Percentiles rank a stretch among this genome's conserved stretches.
phyloP scores from a whole-genome alignment of 2,113 vertebrate genomes.

The Gadus chalcogrammus region DNA sequence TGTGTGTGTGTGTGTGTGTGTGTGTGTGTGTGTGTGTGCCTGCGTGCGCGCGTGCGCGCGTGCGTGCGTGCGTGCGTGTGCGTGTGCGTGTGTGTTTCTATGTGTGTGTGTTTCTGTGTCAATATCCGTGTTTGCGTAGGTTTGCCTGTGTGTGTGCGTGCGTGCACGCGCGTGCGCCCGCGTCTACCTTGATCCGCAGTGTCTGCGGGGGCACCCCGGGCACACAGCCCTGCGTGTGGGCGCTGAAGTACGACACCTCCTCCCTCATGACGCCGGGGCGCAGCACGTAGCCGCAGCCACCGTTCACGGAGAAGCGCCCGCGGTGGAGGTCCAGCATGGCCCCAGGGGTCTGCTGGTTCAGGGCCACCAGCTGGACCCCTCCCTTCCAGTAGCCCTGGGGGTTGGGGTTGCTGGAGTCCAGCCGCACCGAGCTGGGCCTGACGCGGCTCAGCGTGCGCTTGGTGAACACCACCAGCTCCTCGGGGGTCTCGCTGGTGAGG shows the following conservation, averaged over 20 bases:
- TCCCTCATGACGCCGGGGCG: slow-evolving; percentile 92
- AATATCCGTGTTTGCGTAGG: background rate
- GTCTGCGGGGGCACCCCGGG: slow-evolving; percentile 90
- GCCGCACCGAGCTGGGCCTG: slow-evolving; percentile 88
- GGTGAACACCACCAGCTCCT: slow-evolving; percentile 95
- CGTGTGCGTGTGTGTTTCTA: background rate
- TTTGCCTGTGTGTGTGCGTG: background rate
- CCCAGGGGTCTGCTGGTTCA: slow-evolving; percentile 96
- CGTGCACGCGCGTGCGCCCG: background rate
- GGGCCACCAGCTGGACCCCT: slow-evolving; percentile 93
- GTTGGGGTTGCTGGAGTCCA: slow-evolving; percentile 96
- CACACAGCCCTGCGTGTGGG: slow-evolving; percentile 91
- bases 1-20: background rate
- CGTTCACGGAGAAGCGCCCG: slow-evolving; percentile 92
- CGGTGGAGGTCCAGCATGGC: slow-evolving; percentile 96
- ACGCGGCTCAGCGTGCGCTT: slow-evolving; percentile 90
- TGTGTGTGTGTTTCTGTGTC: background rate
- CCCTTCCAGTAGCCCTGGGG: slow-evolving; percentile 98
- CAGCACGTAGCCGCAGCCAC: slow-evolving; percentile 91
- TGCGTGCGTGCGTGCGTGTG: too few relatives aligned
- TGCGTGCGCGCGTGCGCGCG: background rate
- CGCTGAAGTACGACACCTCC: slow-evolving; percentile 95
- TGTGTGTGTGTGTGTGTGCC: background rate
- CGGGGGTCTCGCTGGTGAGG: slow-evolving; percentile 88
- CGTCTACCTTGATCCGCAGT: slow-evolving; percentile 82